A percentile compares a stretch with the other conserved stretches of the same genome.
Evolutionary conservation across 2,888 invertebrate species (phyloP).

Genomic region (Phymatocera aterrima): DNA sequence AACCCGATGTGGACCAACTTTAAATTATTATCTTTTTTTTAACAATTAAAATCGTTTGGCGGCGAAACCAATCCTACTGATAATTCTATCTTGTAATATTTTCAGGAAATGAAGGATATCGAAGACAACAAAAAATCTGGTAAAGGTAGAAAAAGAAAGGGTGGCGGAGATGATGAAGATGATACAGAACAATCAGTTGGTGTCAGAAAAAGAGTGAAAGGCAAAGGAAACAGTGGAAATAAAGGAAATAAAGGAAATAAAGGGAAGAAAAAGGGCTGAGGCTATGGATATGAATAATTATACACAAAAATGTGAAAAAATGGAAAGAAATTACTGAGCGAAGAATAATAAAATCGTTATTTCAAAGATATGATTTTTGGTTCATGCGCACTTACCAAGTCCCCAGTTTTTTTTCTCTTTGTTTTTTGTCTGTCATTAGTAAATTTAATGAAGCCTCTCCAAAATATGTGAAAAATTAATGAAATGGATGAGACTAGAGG

Average conservation of each 20-base stretch:
- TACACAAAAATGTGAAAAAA: constrained; percentile 7
- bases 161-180: constrained; percentile 79
- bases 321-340: not conserved
- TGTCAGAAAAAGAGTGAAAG: constrained; percentile 86
- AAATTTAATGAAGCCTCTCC: constrained; percentile 11
- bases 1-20: too few species aligned
- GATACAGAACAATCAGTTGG: constrained; percentile 90
- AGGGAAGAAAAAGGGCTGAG: constrained; percentile 57
- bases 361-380: not conserved
- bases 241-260: constrained; percentile 68
- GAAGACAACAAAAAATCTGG: constrained; percentile 80
- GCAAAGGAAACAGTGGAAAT: constrained; percentile 68
- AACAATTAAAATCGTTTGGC: not conserved
- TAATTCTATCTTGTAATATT: constrained; percentile 48
- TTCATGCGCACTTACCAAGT: not conserved
- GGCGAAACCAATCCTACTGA: not conserved
- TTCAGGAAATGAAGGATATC: constrained; percentile 86
- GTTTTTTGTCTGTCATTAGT: too few species aligned
- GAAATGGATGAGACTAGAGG: constrained; percentile 31
- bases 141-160: constrained; percentile 78
- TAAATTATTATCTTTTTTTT: too few species aligned
- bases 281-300: not conserved
- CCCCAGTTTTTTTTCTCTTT: not conserved
- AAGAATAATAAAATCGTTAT: constrained; percentile 20
- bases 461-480: not conserved